Percentiles rank a stretch among this genome's conserved stretches.
Conservation (phyloP, 2,888 invertebrate genomes). For the Nasonia oneida region DNA sequence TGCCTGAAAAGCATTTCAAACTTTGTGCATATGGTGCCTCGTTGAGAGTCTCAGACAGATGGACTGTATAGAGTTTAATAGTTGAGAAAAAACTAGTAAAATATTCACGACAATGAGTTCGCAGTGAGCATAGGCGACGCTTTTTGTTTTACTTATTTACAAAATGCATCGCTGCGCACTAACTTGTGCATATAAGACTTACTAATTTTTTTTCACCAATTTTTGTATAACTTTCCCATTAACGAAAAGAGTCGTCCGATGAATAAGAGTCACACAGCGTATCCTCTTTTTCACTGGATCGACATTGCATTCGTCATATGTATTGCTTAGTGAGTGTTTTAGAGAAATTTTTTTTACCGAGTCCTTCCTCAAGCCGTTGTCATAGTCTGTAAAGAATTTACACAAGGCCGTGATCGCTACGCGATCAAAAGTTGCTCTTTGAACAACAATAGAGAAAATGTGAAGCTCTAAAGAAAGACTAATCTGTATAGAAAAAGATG, state of each 20-base stretch:
- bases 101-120: slow-evolving; percentile 21
- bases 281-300: slow-evolving; percentile 58
- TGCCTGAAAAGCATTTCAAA: slow-evolving; percentile 70
- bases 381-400: slow-evolving; percentile 60
- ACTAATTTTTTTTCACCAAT: slow-evolving; percentile 51
- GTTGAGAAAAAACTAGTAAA: slow-evolving; percentile 50
- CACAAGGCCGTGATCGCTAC: slow-evolving; percentile 45
- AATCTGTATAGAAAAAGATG: slow-evolving; percentile 36
- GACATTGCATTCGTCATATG: slow-evolving; percentile 47
- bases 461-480: slow-evolving; percentile 51
- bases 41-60: slow-evolving; percentile 50
- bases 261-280: slow-evolving; percentile 43
- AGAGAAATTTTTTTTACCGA: slow-evolving; percentile 62
- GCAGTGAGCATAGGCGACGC: slow-evolving; percentile 9
- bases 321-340: slow-evolving; percentile 62
- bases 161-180: slow-evolving; percentile 29
- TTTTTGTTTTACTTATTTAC: slow-evolving; percentile 24
- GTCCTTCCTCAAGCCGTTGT: slow-evolving; percentile 62
- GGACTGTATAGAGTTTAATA: slow-evolving; percentile 56
- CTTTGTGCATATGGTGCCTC: slow-evolving; percentile 60
- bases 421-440: slow-evolving; percentile 49
- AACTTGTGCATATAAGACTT: slow-evolving; percentile 34
- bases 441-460: slow-evolving; percentile 54
- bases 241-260: slow-evolving; percentile 31
- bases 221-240: slow-evolving; percentile 53